These are phyloP conservation scores for Prorops nasuta DNA, from an alignment of 1,140 invertebrate species.

Conservation along the genomic window DNA sequence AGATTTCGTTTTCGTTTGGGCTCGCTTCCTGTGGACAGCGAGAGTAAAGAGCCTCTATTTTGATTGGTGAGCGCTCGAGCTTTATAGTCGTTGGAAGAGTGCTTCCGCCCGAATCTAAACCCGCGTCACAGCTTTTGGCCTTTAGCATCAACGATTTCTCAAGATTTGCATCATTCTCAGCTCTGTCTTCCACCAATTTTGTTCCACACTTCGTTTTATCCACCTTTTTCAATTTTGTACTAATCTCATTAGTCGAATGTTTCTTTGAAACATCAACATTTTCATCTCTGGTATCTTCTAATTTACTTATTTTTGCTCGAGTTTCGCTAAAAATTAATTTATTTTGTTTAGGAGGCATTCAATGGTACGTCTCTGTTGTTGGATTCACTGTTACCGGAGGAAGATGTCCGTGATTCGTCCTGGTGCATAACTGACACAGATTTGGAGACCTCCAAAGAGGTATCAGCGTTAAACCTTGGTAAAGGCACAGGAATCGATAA, in stretches of 20 bases:
- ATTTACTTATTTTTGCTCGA: no score
- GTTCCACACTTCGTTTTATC: no score
- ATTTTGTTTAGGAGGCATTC: no score
- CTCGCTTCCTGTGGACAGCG: conserved; percentile 39
- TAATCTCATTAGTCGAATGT: background rate
- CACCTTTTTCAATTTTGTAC: no score
- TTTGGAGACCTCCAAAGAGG: background rate
- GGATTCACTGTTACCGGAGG: background rate
- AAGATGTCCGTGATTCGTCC: background rate
- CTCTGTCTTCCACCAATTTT: background rate
- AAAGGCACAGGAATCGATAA: background rate
- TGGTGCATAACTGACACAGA: no score
- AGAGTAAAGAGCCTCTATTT: conserved; percentile 42
- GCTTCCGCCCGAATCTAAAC: conserved; percentile 38
- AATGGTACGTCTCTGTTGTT: background rate
- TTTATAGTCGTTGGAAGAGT: conserved; percentile 34
- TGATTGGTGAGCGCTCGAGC: no score
- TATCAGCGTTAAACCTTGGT: background rate
- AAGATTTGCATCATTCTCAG: conserved; percentile 2
- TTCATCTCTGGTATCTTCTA: no score
- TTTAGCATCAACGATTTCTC: conserved; percentile 36
- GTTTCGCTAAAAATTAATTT: no score
- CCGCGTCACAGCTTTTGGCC: conserved; percentile 48
- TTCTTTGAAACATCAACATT: background rate
- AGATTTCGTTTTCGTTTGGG: conserved; percentile 69